Evolutionary conservation across 2,888 invertebrate species (phyloP).

Genomic region (Steinernema scapterisci): DNA sequence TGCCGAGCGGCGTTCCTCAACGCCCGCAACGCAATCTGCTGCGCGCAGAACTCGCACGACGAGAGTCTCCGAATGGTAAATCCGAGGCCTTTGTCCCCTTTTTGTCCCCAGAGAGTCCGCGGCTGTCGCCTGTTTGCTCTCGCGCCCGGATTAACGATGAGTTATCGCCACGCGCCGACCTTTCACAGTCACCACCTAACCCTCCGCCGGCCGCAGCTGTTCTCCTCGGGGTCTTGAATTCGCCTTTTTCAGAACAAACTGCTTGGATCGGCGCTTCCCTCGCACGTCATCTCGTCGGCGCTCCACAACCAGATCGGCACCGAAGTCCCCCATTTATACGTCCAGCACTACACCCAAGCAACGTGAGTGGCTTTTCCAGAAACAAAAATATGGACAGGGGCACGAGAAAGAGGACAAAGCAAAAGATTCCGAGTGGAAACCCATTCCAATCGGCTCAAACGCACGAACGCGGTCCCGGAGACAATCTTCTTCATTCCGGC

Average conservation of each 20-base stretch:
- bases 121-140: not conserved
- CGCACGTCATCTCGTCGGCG: slow-evolving; percentile 55
- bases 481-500: not conserved
- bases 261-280: slow-evolving; percentile 57
- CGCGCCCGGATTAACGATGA: not conserved
- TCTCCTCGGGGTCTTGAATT: not conserved
- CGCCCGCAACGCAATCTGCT: slow-evolving; percentile 46
- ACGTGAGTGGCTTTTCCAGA: slow-evolving; percentile 35
- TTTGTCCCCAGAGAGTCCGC: not conserved
- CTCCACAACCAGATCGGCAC: slow-evolving; percentile 57
- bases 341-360: slow-evolving; percentile 52
- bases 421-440: no score
- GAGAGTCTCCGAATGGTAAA: slow-evolving; percentile 26
- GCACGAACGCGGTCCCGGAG: not conserved
- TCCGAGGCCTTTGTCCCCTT: slow-evolving; percentile 8
- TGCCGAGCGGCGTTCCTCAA: slow-evolving; percentile 53
- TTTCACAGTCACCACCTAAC: not conserved
- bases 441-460: no score
- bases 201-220: not conserved
- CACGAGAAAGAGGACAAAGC: no score
- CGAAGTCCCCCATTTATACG: slow-evolving; percentile 56
- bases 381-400: no score
- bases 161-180: not conserved
- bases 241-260: slow-evolving; percentile 53
- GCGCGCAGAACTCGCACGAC: slow-evolving; percentile 25